Evolutionary conservation across 2,113 vertebrate species (phyloP), one percentile per base, ranked within the genome.

Genomic region (Smithornis capensis): DNA sequence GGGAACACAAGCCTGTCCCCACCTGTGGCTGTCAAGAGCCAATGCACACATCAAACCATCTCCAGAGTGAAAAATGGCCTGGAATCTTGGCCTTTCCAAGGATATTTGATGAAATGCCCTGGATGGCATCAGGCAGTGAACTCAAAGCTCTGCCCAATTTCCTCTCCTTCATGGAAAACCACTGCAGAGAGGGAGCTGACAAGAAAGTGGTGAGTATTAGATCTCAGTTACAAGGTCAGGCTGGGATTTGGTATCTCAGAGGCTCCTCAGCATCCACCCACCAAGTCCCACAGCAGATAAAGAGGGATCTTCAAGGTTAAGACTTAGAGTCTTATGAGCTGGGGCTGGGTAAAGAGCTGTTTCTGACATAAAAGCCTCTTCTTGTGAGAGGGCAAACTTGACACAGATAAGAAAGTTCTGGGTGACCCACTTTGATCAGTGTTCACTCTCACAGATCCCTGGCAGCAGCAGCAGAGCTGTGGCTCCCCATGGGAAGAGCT

Each of bases 31-130:
- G 47, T 81, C 52, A 83, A 87, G 67, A 33, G 31, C 28, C 23
- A 68, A 45, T 18, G 42, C 1, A 1, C 24, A 56, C 0, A 0
- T 38, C 52, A 47, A 52, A 7, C 27, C 53, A 60, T 67, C 59
- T 75, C 80, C 59, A 81, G 68, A 45, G n/a, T 6, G 3, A 69
- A 92, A 69, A 56, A 35, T 8, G 27, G 12, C 45, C 42, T 33
- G 56, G 10, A 77, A 42, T n/a, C 49, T 56, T 33, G n/a, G 85
- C 24, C 33, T 86, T 53, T 29, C n/a, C 16, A 16, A 42, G 38
- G 62, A 24, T 16, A 5, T 62, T 42, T 6, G 52, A 65, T 49
- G 52, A 64, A 70, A 81, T 8, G 16, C 42, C 37, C 37, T 44
- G 47, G 40, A 23, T 47, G 28, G 18, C 24, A 64, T 28, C 47